Conservation (phyloP, 2,113 vertebrate species). For the Poeciliopsis retropinna region DNA sequence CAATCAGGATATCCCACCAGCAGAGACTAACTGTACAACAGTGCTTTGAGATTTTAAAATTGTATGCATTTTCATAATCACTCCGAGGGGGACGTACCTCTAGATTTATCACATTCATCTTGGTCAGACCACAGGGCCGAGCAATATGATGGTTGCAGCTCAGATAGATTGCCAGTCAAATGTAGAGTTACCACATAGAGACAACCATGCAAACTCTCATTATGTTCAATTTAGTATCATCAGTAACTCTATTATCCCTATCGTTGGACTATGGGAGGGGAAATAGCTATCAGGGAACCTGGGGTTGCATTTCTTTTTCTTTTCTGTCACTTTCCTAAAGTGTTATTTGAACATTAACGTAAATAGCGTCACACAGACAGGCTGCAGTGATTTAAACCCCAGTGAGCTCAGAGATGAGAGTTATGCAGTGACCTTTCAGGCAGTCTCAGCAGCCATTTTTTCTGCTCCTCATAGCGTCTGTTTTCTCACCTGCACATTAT, state of each 20-base stretch:
- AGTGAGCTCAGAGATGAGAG: background rate
- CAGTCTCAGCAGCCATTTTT: conserved; percentile 1
- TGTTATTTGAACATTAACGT: background rate
- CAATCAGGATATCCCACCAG: background rate
- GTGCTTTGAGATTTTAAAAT: background rate
- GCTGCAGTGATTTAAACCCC: background rate
- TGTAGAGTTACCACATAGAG: background rate
- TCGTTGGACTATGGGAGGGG: background rate
- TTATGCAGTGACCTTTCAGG: conserved; percentile 9
- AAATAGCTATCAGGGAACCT: background rate
- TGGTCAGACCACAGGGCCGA: background rate
- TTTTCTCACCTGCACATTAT: conserved; percentile 1
- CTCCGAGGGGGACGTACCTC: background rate
- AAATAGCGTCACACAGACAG: background rate
- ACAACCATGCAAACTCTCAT: background rate
- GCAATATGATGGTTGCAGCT: too few relatives aligned
- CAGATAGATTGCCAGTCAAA: background rate
- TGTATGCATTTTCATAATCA: conserved; percentile 6
- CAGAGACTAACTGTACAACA: background rate
- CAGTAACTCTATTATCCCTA: background rate
- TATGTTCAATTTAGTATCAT: background rate
- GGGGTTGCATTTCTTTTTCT: background rate
- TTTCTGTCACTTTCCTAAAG: background rate
- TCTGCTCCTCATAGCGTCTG: background rate
- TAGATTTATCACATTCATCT: background rate